Base-by-base conservation (phyloP, 2,113 vertebrate genomes). In the Pungitius pungitius region DNA sequence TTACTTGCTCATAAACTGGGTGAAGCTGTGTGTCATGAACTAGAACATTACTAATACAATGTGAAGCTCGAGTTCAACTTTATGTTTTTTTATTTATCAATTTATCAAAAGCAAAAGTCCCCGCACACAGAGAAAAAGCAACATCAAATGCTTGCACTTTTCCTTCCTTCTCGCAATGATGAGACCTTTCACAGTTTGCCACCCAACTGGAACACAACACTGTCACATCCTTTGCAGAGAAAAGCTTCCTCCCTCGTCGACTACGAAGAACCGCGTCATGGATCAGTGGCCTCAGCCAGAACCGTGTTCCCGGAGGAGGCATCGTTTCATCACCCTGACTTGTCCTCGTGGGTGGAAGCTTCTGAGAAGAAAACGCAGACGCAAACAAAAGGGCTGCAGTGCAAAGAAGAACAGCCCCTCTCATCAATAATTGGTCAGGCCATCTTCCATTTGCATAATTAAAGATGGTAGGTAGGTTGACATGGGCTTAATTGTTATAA, bases 401-500 rank as follows among this genome's bases (percentile, higher is more conserved):
- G 75, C 64, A 65, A 57, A 76, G 55, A 62, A 47, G 51, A 72
- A 49, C 13, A 63, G 35, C 47, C 64, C 47, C 64, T 57, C 35
- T n/a, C 9, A 82, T 89, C 80, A 82, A 92, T 88, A 85, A 90
- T 93, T 83, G 55, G 91, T 89, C 61, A 13, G 61, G 68, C 35
- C 75, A 66, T 79, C 78, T 78, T 81, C 74, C 40, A 64, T 75
- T 87, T 84, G 79, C 77, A 92, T 78, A 74, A 42, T 88, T 84
- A 77, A 52, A 83, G 18, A 64, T 58, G 60, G 67, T 43, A 79
- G 64, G 68, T 78, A 47, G 40, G 73, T 57, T 0, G 10, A 73
- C 3, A 0, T 10, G 22, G 67, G 67, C 37, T 1, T 47, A 51
- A 78, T 42, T 77, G 70, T 65, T 59, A 60, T 62, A 43, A 81